Base-by-base conservation (phyloP, 2,797 vertebrate species). In the Heliangelus exortis region DNA sequence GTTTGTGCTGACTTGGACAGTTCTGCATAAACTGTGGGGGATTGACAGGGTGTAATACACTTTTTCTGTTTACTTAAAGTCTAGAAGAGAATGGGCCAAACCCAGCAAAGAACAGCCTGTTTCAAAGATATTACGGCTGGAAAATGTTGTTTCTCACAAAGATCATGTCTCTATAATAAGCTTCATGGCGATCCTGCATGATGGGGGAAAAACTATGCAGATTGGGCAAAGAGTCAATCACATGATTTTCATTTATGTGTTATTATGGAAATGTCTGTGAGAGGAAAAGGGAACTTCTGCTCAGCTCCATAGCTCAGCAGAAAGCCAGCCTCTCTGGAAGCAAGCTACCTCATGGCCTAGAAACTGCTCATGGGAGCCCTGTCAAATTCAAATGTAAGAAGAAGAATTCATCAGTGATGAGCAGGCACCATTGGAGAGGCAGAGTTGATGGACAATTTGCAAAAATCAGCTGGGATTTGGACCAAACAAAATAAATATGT, bases 51-150 rank as follows among this genome's bases (percentile, higher is more conserved):
- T 96, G 93, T 93, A 95, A 96, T 95, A 93, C 77, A 95, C 86
- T 95, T 96, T 92, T 96, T 95, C 45, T 96, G 89, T 96, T 96
- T 96, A 96, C 94, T 94, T 94, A 95, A 96, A 92, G 94, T 96
- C 95, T 96, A 92, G 92, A 84, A 95, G 89, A 89, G 90, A 92
- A 95, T 95, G 93, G 93, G 87, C 94, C 96, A 95, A 96, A 93
- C 84, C 69, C 75, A 54, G 75, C 1, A 23, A 95, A 63, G 86
- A 87, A 87, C 95, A 96, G 93, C 84, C 90, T 95, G 94, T 87
- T 95, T 96, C 81, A 87, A 92, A 96, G 90, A 95, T 87, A 94
- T 65, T 90, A 80, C 6, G 81, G 43, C 57, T 95, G 89, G 81
- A 95, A 96, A 94, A 90, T 90, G 86, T 85, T 93, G 62, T 89